Evolutionary conservation across 2,888 invertebrate species (phyloP).

Genomic region (Halictus ligatus): DNA sequence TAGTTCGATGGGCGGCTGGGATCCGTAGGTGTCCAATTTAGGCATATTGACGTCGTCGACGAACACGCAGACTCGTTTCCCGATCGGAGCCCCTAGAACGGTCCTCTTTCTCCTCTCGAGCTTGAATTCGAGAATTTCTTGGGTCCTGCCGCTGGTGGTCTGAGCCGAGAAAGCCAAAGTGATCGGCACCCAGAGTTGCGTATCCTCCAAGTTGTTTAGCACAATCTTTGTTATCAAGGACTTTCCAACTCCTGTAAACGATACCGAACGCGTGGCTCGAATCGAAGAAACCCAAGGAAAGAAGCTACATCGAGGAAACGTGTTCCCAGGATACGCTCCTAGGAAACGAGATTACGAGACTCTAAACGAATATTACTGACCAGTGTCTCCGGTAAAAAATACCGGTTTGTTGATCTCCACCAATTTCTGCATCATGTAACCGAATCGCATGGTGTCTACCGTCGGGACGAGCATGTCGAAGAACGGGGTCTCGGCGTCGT

Average conservation of each 20-base stretch:
- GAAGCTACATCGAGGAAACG: no score
- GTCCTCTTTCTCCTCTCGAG: conserved; percentile 93
- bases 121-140: conserved; percentile 94
- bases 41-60: conserved; percentile 98
- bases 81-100: conserved; percentile 92
- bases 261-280: no score
- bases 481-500: conserved; percentile 90
- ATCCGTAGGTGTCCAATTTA: conserved; percentile 93
- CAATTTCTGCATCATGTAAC: conserved; percentile 91
- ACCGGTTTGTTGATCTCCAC: conserved; percentile 91
- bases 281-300: no score
- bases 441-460: conserved; percentile 94
- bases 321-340: not conserved
- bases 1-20: conserved; percentile 96
- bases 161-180: conserved; percentile 96
- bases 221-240: conserved; percentile 93
- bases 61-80: conserved; percentile 93
- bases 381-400: conserved; percentile 95
- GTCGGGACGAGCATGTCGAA: conserved; percentile 97
- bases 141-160: conserved; percentile 93
- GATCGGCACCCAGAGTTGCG: conserved; percentile 89
- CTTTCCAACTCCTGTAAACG: conserved; percentile 92
- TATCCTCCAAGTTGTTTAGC: conserved; percentile 87
- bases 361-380: conserved; percentile 81
- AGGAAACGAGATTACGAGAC: not conserved